Conservation (phyloP, 2,113 vertebrate species). For the Sus scrofa region T2T-Sscrofa CM000819.6:139350001-139350500, state of each 20-base stretch:
- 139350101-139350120: neutral
- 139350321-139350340: neutral
- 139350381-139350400: conserved; percentile 43
- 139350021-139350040: neutral
- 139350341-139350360: neutral
- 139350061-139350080: neutral
- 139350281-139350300: neutral
- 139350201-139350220: neutral
- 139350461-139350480: no score
- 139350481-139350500: no score
- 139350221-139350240: neutral
- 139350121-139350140: neutral
- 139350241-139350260: neutral
- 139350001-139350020: neutral
- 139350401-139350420: neutral
- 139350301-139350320: neutral
- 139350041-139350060: conserved; percentile 34
- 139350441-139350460: no score
- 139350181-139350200: neutral
- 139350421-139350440: no score
- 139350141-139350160: neutral
- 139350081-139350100: neutral
- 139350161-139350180: conserved; percentile 40
- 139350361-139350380: neutral
- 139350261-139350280: neutral